Conservation (phyloP, 2,888 invertebrate genomes). For the Arge pagana region DNA sequence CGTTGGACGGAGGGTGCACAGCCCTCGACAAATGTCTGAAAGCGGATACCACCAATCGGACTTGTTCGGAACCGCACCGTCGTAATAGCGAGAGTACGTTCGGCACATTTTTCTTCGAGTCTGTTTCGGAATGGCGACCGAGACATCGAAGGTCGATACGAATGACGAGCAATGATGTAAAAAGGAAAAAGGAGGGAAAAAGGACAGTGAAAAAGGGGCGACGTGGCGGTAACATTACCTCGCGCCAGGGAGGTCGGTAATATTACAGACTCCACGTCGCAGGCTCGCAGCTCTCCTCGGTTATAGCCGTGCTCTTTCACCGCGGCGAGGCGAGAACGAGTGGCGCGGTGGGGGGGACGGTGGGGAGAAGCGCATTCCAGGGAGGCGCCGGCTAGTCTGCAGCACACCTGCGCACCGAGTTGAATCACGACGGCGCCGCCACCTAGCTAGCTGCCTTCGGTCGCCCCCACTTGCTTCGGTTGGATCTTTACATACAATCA, state of each 20-base stretch:
- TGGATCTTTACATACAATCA: conserved; percentile 48
- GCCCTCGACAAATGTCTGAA: too few relatives aligned
- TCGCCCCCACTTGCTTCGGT: conserved; percentile 22
- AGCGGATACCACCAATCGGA: too few relatives aligned
- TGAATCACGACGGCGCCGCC: conserved; percentile 53
- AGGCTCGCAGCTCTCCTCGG: not conserved
- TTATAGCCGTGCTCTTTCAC: not conserved
- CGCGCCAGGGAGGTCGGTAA: not conserved
- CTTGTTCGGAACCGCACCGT: too few relatives aligned
- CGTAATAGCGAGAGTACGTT: too few relatives aligned
- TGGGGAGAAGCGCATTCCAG: conserved; percentile 49
- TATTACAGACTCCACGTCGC: not conserved
- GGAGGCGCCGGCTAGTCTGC: conserved; percentile 57
- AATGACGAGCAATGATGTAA: conserved; percentile 18
- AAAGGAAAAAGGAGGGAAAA: conserved; percentile 4
- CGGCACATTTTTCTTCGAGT: too few relatives aligned
- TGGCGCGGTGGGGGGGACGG: conserved; percentile 12
- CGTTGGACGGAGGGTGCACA: too few relatives aligned
- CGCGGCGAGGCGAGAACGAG: not conserved
- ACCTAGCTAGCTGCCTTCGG: conserved; percentile 14
- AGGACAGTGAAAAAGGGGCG: conserved; percentile 5
- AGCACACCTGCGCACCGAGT: conserved; percentile 56
- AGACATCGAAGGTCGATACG: conserved; percentile 10
- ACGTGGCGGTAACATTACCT: conserved; percentile 4
- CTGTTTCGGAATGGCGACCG: not conserved